A percentile compares a stretch with the other conserved stretches of the same genome.
phyloP scores from a whole-genome alignment of 1,140 invertebrate species.

The Trichonephila clavipes region DNA sequence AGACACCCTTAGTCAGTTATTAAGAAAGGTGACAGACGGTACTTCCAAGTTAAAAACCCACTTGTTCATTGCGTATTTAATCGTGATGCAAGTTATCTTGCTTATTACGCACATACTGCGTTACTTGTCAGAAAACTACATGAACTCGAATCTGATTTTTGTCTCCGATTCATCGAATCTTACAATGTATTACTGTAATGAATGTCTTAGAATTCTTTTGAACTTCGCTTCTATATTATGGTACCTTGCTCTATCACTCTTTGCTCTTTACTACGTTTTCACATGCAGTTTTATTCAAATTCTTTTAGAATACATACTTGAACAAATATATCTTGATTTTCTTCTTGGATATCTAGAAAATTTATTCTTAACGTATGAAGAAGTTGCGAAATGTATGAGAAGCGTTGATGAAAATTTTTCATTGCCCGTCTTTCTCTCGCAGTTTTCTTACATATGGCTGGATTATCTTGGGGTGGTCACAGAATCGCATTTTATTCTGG shows the following conservation, averaged over 20 bases:
- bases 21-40: neutral
- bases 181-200: too few relatives aligned
- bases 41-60: neutral
- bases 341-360: neutral
- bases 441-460: neutral
- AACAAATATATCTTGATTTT: neutral
- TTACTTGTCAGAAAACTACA: too few relatives aligned
- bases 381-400: neutral
- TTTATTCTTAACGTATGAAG: neutral
- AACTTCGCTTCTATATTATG: too few relatives aligned
- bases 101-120: too few relatives aligned
- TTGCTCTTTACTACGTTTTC: too few relatives aligned
- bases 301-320: neutral
- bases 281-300: too few relatives aligned
- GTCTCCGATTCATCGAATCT: too few relatives aligned
- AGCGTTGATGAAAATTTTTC: neutral
- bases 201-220: too few relatives aligned
- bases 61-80: neutral
- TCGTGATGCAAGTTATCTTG: neutral
- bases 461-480: neutral
- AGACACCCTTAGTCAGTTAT: neutral
- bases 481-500: neutral
- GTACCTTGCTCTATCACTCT: too few relatives aligned
- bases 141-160: too few relatives aligned
- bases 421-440: neutral